Evolutionary conservation across 2,888 invertebrate species (phyloP), one percentile per base, ranked within the genome.

Genomic region (Amiota minor): DNA sequence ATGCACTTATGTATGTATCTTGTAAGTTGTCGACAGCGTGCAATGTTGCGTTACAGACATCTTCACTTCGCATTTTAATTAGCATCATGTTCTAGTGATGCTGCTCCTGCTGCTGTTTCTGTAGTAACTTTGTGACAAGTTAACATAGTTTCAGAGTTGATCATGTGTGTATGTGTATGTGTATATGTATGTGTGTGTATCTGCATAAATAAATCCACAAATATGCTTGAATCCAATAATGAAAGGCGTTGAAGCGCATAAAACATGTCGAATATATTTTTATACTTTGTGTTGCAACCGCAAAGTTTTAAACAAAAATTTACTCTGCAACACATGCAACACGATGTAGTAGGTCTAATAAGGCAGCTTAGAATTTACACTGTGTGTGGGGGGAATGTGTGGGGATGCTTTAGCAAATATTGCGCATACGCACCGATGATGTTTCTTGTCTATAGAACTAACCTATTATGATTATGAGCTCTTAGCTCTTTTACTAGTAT

Each of bases 51-150:
- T 20, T 35, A 35, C 35, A 79, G 80, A 68, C 78, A 74, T 79
- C 73, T 77, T 86, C 86, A 79, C 73, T 77, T 86, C 86, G 83
- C 79, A 86, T 83, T 81, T 74, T 83, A 83, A 83, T 83, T 83
- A 86, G 83, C 76, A 72, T 70, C 45, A 72, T 74, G 75, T 47
- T 16, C 56, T 18, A 35, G 35, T 35, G 35, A 35, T 35, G 35
- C 35, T 6, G 35, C 35, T 35, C 6, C 35, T 18, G 65, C 45
- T 8, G 49, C 50, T 67, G 18, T 14, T n/a, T 20, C 55, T 59
- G 59, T 59, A 59, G 23, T 20, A 16, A 56, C 16, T 56, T 20
- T 59, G 69, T 67, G 61, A 74, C 76, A 77, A 18, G 78, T 84
- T 77, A 81, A 78, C 81, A 83, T 77, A 81, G 84, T 84, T 85